Evolutionary conservation across 1,140 invertebrate genomes (phyloP), one percentile per base, ranked within the genome.

Genomic region (Lordiphosa clarofinis): DNA sequence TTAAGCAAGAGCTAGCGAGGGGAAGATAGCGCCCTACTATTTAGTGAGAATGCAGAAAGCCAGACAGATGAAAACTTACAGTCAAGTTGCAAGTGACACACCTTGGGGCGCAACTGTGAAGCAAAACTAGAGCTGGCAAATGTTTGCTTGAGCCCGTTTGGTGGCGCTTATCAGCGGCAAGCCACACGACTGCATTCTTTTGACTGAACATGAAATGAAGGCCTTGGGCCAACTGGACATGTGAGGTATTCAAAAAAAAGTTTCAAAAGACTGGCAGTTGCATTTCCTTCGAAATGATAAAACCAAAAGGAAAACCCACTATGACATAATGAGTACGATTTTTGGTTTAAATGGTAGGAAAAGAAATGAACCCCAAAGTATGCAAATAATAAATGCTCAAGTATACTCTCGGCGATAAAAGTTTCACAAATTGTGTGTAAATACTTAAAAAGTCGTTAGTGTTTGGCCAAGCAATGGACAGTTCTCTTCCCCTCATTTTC

Each of bases 361-460:
- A 15, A 3, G 3, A 15, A 15, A 3, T 1, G 3, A 1, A 1
- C 15, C 15, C 3, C 3, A 15, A 24, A n/a, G 21, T 24, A 24
- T 24, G 21, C 21, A 24, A 24, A 24, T 24, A 24, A 50, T 40
- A 56, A 71, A 56, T 56, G 64, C 55, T 73, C 37, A 50, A 40
- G 48, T 52, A 72, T 66, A 76, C 54, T 75, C 37, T 58, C 40
- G 56, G 67, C 57, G 54, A 57, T 68, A 76, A 78, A 76, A n/a
- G 48, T 69, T 74, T 11, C 44, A 62, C 74, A 74, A 81, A 81
- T 81, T 81, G 70, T 74, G 70, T 74, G 75, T 71, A 81, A 81
- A 74, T 81, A 74, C 75, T 81, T 81, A 81, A 74, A 81, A 81
- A 81, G 75, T 74, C 75, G 61, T 81, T 81, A 81, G 75, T 38